Evolutionary conservation across 2,888 invertebrate species (phyloP), one percentile per base, ranked within the genome.

Genomic region (Margaritifera margaritifera): DNA sequence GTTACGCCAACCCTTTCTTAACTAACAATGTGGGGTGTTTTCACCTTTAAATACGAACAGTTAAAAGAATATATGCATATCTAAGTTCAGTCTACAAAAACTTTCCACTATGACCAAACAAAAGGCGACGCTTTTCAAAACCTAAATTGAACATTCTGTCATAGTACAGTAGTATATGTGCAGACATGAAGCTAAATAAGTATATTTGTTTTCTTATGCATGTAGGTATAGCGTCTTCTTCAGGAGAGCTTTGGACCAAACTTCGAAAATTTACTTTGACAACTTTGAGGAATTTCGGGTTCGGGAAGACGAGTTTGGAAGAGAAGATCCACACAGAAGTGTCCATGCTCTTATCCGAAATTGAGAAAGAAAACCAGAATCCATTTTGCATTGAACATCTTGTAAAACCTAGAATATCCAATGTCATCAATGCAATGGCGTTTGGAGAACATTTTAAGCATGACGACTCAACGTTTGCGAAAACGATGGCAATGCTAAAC

Each of bases 371-470:
- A 22, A 51, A 51, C 62, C 52, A 57, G 22, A 31, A 65, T 31
- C 56, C 68, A 2, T 57, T 72, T 25, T 59, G 66, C n/a, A 42
- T 62, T 1, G n/a, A 62, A 20, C 24, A 53, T 20, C 53, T 66
- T 31, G 42, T 72, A 3, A 50, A 61, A 31, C 53, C 52, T 18
- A 58, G 64, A 8, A 58, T 72, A 0, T 59, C 65, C 25, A 72
- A 72, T 57, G 62, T 72, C 2, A 58, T 69, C 22, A 69, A 65
- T 31, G 51, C 65, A 42, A 57, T 72, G 15, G 53, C 66, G 22
- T 65, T 69, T 58, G 68, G 68, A 4, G 22, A 62, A 22, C 55
- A 69, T 6, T 72, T 64, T 24, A 59, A 65, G 8, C 60, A 62
- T 57, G 61, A 72, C 25, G 68, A 72, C 55, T 57, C 31, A 18